Evolutionary conservation across 2,888 invertebrate genomes (phyloP), one percentile per base, ranked within the genome.

Genomic region (Eueremaeus valkanovi): DNA sequence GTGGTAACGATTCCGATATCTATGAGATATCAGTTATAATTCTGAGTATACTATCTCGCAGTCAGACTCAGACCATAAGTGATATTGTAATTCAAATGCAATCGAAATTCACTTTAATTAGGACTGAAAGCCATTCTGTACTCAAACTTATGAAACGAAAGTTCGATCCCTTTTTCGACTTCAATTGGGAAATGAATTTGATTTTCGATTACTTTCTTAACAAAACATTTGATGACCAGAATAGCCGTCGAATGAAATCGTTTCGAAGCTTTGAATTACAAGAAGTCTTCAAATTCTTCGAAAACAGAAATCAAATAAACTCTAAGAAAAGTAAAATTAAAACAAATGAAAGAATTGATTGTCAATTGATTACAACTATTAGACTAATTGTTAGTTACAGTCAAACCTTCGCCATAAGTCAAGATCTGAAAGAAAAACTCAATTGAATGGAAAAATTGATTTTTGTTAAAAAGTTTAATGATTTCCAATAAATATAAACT

Each of bases 351-450:
- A 16, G 21, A 36, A 66, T 1, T 66, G 66, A 66, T 18, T 8
- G 21, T 21, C 66, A 66, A 13, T 24, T 66, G 36, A 36, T 16
- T 5, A 66, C 66, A 66, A 66, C 66, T 11, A 66, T 66, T 21
- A n/a, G 6, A 36, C 21, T 66, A n/a, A 66, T 66, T 1, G 21
- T 66, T 36, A 13, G 9, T 21, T 66, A 31, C 31, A 31, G n/a
- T 21, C 16, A 36, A 2, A 21, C 24, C 8, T 66, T n/a, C 40
- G 2, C n/a, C n/a, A 21, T 66, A 13, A 36, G 18, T 36, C 66
- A 66, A 5, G 1, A 33, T 36, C 36, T 66, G n/a, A 40, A 66
- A 66, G 36, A 36, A 61, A 61, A 55, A 3, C 27, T 55, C 3
- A 55, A 55, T 55, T 55, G 6, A 55, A 18, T 55, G 8, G n/a